phyloP scores from a whole-genome alignment of 2,797 vertebrate genomes.

The Crenichthys baileyi region DNA sequence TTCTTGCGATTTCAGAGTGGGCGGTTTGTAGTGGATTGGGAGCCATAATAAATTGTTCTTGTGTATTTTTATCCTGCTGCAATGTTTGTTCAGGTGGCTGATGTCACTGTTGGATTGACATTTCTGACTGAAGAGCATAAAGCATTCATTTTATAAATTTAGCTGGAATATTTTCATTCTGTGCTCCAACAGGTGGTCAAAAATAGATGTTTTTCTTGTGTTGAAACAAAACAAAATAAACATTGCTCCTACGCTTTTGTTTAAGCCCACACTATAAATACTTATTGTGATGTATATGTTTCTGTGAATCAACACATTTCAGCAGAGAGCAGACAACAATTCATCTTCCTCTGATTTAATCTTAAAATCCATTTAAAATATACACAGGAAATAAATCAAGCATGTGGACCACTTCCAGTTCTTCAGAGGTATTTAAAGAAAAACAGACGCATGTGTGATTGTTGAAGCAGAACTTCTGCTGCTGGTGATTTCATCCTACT shows the following conservation, averaged over 20 bases:
- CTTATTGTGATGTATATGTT: neutral
- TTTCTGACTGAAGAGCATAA: constrained; percentile 5
- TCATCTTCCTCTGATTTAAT: neutral
- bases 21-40: neutral
- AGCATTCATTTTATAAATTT: constrained; percentile 1
- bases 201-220: neutral
- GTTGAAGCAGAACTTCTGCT: neutral
- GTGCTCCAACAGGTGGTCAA: neutral
- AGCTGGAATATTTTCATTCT: neutral
- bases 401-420: neutral
- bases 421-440: neutral
- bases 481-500: neutral
- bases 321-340: neutral
- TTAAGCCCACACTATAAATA: neutral
- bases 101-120: neutral
- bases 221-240: neutral
- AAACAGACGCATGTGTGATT: neutral
- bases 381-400: neutral
- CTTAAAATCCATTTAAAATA: neutral
- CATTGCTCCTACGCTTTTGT: neutral
- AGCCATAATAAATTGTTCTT: neutral
- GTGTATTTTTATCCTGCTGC: constrained; percentile 3
- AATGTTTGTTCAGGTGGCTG: neutral
- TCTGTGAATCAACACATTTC: neutral
- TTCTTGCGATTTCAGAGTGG: neutral